Evolutionary conservation across 2,113 vertebrate genomes (phyloP), one percentile per base, ranked within the genome.

Genomic region (Stercorarius parasiticus): DNA sequence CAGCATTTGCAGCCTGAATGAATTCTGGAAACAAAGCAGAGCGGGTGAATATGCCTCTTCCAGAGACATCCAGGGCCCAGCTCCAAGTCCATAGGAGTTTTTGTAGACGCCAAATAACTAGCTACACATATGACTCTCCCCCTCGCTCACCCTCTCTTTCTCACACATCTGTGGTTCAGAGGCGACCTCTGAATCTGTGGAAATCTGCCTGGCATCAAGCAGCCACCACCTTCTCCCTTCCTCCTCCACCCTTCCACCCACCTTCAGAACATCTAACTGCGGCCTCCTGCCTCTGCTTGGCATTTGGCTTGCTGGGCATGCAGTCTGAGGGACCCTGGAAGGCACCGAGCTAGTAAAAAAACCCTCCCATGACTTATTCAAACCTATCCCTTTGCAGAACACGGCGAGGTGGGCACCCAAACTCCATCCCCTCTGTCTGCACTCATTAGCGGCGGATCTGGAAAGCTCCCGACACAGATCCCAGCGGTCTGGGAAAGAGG

Each of bases 81-180:
- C 69, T 94, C 88, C 88, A 95, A 92, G 76, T 36, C 76, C 72
- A 78, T 1, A 74, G 59, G 82, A 92, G 59, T 70, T 95, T 90
- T 50, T 90, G 84, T 11, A 89, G 74, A 65, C 0, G 9, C 29
- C 69, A 79, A 89, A 74, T 69, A 93, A 90, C 83, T 6, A 95
- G 45, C 59, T 77, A 29, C 80, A 67, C 0, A 4, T 80, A 58
- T 3, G 34, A 65, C 40, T 88, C 88, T 93, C 77, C 69, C 65
- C 53, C 77, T 88, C 86, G 36, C 66, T 79, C 69, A 36, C 69
- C 45, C 82, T 89, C 76, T 90, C 69, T 56, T 93, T 87, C 85
- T 93, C 81, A 86, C 76, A 90, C 88, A 90, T 58, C 90, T 92
- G 84, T 62, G 79, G 38, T 81, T 88, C 59, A 21, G 76, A 88